Base-by-base conservation (phyloP, 1,140 invertebrate species). In the Sycophaga agraensis region DNA sequence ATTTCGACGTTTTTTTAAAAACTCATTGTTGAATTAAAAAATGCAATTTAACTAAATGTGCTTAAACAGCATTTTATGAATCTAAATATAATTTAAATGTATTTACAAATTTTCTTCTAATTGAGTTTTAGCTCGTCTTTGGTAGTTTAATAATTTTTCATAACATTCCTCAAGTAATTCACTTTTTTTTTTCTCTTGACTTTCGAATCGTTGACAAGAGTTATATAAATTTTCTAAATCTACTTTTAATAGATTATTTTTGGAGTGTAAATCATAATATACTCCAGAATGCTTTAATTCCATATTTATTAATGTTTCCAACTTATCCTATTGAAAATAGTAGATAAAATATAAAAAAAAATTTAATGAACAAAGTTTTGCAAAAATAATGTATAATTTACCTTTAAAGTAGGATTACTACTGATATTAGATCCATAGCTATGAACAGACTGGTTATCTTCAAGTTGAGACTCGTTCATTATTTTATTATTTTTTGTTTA, bases 171-270 rank as follows among this genome's bases (percentile, higher is more conserved):
- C 61, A 5, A 58, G 28, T 31, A 37, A 2, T 45, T 58, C 61
- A 11, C 40, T 58, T 26, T 45, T 57, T 9, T 37, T 51, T 8
- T 58, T 58, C n/a, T 24, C 37, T 34, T 58, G 28, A 37, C 42
- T 31, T 12, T 57, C 61, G 7, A 58, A 63, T 34, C 48, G 45
- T 16, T 45, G 34, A 19, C 46, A 63, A 1, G 55, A 58, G 53
- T 46, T 51, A 12, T 45, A 14, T n/a, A 63, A 31, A 51, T 63
- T 63, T 53, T 63, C 54, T 16, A 51, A 26, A 46, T 63, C 61
- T 1, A 45, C 26, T 40, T 63, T 53, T 17, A 58, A 28, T 21
- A 58, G 24, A 22, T 45, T 51, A 53, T 63, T 58, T 45, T 46
- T 57, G 22, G 48, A 43, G n/a, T 34, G 12, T 2, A 63, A 26